Base-by-base conservation (phyloP, 2,888 invertebrate species). In the Parnassius glacialis region DNA sequence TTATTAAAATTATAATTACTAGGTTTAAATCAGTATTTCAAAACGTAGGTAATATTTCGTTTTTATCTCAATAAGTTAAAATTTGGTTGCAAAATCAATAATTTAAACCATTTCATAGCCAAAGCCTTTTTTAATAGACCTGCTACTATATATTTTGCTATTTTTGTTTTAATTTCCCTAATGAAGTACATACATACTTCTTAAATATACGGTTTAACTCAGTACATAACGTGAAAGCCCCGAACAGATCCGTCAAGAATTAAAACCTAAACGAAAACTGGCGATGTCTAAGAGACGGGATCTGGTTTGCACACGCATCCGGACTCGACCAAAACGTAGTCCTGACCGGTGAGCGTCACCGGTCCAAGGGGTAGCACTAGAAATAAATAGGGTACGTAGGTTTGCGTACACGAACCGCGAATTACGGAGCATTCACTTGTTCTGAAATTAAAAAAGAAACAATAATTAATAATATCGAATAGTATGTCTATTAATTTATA, bases 301-400 rank as follows among this genome's bases (percentile, higher is more conserved):
- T 88, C 87, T 10, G 94, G 93, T 75, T 95, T 95, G 83, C 97
- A 98, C 42, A 97, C 96, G 81, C 97, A 98, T n/a, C 97, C 97
- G 74, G 97, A 97, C 84, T 98, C 97, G 41, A 98, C 97, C 57
- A 98, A 92, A n/a, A 98, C 97, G 86, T 98, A 98, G 86, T 97
- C 97, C 83, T 97, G 97, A 7, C 97, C 97, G 3, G 97, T 97
- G 16, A 97, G 89, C 11, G 97, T 97, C 16, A 97, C 97, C 12
- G 97, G 97, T 9, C 97, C 97, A 61, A 97, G 84, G 0, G 97
- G 97, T 64, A 97, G 95, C 62, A 97, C 97, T 83, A 97, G 92
- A 87, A 98, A 98, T 71, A 98, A 85, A 82, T 97, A 97, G 11
- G 97, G 97, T 70, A 97, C 96, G 85, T 96, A 97, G 0, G 97